A percentile compares a stretch with the other conserved stretches of the same genome.
Evolutionary conservation across 2,888 invertebrate genomes (phyloP).

Genomic region (Agonopterix alstromeriana): DNA sequence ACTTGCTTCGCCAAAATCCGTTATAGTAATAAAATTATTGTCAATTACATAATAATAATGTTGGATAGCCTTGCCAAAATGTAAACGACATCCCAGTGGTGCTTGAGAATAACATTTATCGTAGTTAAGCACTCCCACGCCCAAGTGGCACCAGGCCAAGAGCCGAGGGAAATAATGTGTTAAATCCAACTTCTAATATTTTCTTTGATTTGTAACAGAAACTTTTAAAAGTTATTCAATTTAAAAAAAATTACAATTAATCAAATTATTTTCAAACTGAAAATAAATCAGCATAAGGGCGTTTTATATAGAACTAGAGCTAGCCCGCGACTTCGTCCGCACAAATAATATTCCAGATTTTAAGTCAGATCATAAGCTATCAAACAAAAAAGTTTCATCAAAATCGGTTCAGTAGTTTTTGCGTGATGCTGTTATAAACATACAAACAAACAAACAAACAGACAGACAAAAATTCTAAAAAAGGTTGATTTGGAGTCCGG

Average conservation of each 20-base stretch:
- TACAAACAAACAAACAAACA: too few species aligned
- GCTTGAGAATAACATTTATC: conserved; percentile 18
- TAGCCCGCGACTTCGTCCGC: too few species aligned
- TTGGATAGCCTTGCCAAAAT: conserved; percentile 14
- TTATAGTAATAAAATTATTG: background rate
- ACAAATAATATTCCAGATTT: too few species aligned
- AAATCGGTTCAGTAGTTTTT: too few species aligned
- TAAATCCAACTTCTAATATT: conserved; percentile 16
- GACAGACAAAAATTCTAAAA: too few species aligned
- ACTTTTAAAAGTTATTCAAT: conserved; percentile 10
- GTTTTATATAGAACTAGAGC: too few species aligned
- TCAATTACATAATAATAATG: conserved; percentile 4
- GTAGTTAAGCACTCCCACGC: conserved; percentile 12
- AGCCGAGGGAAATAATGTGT: conserved; percentile 17
- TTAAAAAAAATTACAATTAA: conserved; percentile 1
- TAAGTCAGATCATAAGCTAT: too few species aligned
- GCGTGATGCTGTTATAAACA: too few species aligned
- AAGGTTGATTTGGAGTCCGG: too few species aligned
- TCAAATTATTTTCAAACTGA: background rate
- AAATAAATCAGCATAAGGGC: too few species aligned
- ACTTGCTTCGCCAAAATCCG: too few species aligned
- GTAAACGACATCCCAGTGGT: conserved; percentile 16
- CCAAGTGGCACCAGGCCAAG: conserved; percentile 21
- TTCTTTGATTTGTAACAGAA: conserved; percentile 9
- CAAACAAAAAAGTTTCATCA: too few species aligned